phyloP scores from a whole-genome alignment of 2,797 vertebrate species.

The Urophycis tenuis region DNA sequence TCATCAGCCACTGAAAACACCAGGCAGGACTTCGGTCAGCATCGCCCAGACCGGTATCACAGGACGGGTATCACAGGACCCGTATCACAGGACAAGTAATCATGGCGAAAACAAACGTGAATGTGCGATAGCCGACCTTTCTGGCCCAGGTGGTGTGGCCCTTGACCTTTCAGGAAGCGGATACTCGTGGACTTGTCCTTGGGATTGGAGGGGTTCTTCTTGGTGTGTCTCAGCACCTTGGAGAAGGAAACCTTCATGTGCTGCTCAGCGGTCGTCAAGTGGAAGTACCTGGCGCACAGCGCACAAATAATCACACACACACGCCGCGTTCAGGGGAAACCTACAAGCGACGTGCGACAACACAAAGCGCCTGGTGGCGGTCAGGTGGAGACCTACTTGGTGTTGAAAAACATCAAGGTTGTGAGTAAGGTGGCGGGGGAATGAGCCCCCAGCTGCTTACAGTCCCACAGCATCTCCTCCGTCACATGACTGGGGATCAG shows the following conservation, averaged over 20 bases:
- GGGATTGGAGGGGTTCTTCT: slow-evolving; percentile 93
- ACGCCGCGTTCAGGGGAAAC: not conserved
- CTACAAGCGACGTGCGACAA: not conserved
- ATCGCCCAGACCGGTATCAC: not conserved
- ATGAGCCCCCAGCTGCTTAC: slow-evolving; percentile 97
- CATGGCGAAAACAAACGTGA: not conserved
- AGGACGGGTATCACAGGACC: no score
- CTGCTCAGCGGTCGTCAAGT: slow-evolving; percentile 91
- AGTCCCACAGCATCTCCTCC: slow-evolving; percentile 99
- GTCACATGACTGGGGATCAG: slow-evolving; percentile 97
- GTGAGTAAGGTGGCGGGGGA: slow-evolving; percentile 95
- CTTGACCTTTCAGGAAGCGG: slow-evolving; percentile 90
- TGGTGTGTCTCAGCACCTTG: slow-evolving; percentile 95
- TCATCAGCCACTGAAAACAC: slow-evolving; percentile 82
- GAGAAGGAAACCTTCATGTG: slow-evolving; percentile 99
- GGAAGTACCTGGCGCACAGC: slow-evolving; percentile 79
- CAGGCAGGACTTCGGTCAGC: slow-evolving; percentile 24
- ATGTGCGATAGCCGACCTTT: slow-evolving; percentile 73
- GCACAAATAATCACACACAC: not conserved
- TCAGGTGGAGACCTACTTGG: slow-evolving; percentile 81
- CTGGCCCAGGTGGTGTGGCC: slow-evolving; percentile 83
- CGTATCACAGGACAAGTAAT: no score
- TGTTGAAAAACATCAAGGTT: slow-evolving; percentile 99
- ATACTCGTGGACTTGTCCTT: slow-evolving; percentile 99
- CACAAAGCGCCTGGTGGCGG: not conserved